Base-by-base conservation (phyloP, 2,888 invertebrate genomes). In the Sesia bembeciformis region DNA sequence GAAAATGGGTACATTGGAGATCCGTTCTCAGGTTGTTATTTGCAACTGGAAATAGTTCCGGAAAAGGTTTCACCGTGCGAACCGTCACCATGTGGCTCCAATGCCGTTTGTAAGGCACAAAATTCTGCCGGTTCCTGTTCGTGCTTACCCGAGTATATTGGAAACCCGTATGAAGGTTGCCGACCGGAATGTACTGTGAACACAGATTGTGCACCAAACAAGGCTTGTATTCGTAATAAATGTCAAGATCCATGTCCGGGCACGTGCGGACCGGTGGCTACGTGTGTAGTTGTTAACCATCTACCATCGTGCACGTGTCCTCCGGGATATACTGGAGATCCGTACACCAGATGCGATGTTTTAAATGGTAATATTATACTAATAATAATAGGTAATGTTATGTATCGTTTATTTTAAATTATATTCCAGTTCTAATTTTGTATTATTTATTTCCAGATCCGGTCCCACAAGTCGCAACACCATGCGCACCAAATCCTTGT, bases 161-260 rank as follows among this genome's bases (percentile, higher is more conserved):
- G 96, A 62, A 94, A 95, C 77, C 95, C 95, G 39, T 94, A 95
- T 63, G 93, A 94, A 81, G 93, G 93, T 41, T 95, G 95, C 72
- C 90, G 94, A 56, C 94, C 94, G 4, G 94, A 95, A 84, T 95
- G 95, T 76, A 89, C 91, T 1, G 76, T 94, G 0, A 94, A 94
- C 74, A 92, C 93, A 0, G 95, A 95, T 71, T 95, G 95, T 71
- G 80, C 92, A 6, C 91, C 93, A 7, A 92, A 92, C 65, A 91
- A 87, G 68, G 93, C 94, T 40, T 95, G 95, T 65, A 90, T 94
- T 40, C 91, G 92, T 61, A 93, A 93, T 66, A 94, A 93, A 81
- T 95, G 95, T 72, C 89, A 90, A 68, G 93, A 95, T 77, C 95
- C 95, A 40, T 96, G 95, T 65, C 94, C 94, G 5, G 95, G 94